Percentiles rank a stretch among this genome's conserved stretches.
phyloP scores from a whole-genome alignment of 2,797 vertebrate genomes.

The Neomorphus geoffroyi region DNA sequence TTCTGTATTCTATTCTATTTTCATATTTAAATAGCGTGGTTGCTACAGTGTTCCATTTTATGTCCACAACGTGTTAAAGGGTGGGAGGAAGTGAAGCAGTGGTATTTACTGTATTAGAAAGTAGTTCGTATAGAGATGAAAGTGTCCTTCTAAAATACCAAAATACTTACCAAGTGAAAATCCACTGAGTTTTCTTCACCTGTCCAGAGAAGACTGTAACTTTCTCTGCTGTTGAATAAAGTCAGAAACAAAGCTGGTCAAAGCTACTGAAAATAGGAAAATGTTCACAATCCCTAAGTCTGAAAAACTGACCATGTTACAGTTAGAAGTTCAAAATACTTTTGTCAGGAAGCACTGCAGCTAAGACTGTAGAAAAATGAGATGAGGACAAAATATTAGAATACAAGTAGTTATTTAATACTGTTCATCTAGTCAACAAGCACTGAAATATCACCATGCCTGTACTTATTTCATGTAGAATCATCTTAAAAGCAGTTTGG shows the following conservation, averaged over 20 bases:
- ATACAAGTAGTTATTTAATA: neutral
- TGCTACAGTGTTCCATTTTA: neutral
- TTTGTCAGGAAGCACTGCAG: neutral
- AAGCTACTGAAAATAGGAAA: neutral
- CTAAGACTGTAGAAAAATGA: neutral
- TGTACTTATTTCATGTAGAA: neutral
- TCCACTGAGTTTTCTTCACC: neutral
- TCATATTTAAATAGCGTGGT: neutral
- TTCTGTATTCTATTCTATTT: neutral
- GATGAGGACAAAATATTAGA: neutral
- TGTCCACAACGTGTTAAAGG: neutral
- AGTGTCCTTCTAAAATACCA: neutral
- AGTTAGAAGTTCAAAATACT: neutral
- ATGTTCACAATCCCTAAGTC: neutral
- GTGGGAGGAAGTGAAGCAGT: neutral
- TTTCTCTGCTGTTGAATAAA: neutral
- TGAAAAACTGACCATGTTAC: neutral
- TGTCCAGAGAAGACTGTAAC: no score
- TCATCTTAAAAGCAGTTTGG: neutral
- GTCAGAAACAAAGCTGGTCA: neutral
- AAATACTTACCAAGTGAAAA: neutral
- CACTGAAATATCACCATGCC: neutral
- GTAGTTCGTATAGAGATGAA: neutral
- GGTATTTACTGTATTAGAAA: neutral
- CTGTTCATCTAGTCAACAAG: neutral